Base-by-base conservation (phyloP, 2,797 vertebrate genomes). In the Streptopelia turtur region DNA sequence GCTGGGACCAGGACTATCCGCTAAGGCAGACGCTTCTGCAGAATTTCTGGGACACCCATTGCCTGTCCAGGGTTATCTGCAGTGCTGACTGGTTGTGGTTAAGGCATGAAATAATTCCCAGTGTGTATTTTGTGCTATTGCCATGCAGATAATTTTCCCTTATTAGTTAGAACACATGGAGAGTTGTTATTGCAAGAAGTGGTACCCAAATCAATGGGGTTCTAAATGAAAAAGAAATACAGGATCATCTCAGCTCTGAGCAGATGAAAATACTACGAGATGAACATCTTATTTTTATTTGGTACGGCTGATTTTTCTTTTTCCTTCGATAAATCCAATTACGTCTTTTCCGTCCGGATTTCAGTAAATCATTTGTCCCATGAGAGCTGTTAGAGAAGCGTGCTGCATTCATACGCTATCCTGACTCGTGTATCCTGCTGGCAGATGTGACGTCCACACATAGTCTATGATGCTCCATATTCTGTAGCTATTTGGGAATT, bases 401-500 rank as follows among this genome's bases (percentile, higher is more conserved):
- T 57, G 14, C 24, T 52, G 9, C 6, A 1, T 28, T 3, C 14
- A 6, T 6, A 11, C 43, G 6, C 17, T 52, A 35, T 43, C n/a
- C 0, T 1, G 33, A 13, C 35, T 35, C 6, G 8, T 25, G 25
- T 10, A 59, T 61, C 1, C 30, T 81, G 56, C 47, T 92, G 85
- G 27, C 5, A n/a, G 47, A 2, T 60, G 30, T 20, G 18, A 49
- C 12, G 13, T 57, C 25, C 5, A 1, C 6, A 13, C 1, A 1
- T 16, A 12, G 15, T 35, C 55, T 53, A 0, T 30, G 28, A 20
- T 66, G 41, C 39, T 68, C 12, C 9, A 25, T 56, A 2, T 66
- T 87, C 35, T 68, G 22, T 39, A 83, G 52, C 37, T 69, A 33
- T 87, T 49, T 16, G 33, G 50, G 55, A 79, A 22, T 57, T 68